Percentiles rank a stretch among this genome's conserved stretches.
phyloP scores from a whole-genome alignment of 2,797 vertebrate species.

The Manis crassicaudata region DNA sequence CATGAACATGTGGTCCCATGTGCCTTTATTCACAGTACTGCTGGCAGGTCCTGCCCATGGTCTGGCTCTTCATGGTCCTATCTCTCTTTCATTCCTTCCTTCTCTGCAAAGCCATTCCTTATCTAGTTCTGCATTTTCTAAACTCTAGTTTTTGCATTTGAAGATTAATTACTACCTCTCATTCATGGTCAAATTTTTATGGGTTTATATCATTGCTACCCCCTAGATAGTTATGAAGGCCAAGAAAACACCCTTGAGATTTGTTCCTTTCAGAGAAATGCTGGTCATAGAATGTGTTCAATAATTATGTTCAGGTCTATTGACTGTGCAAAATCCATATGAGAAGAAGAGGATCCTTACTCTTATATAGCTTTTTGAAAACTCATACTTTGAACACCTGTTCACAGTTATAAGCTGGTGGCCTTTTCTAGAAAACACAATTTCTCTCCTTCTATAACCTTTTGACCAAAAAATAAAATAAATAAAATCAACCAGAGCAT shows the following conservation, averaged over 20 bases:
- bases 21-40: background rate
- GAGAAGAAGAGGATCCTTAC: background rate
- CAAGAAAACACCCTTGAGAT: background rate
- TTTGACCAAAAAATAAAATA: background rate
- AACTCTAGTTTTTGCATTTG: background rate
- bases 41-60: background rate
- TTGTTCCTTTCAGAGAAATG: background rate
- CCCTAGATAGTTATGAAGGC: background rate
- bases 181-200: background rate
- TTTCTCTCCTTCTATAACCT: slow-evolving; percentile 34
- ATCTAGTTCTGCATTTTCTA: background rate
- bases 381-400: background rate
- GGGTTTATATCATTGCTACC: background rate
- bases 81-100: background rate
- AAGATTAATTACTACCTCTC: background rate
- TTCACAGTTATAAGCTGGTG: background rate
- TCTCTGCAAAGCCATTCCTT: background rate
- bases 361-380: slow-evolving; percentile 6
- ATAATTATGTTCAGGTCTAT: background rate
- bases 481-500: background rate
- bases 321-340: background rate
- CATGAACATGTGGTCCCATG: background rate
- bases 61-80: background rate
- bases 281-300: background rate
- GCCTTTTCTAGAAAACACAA: background rate